Conservation (phyloP, 1,140 invertebrate genomes). For the Conus ventricosus region DNA sequence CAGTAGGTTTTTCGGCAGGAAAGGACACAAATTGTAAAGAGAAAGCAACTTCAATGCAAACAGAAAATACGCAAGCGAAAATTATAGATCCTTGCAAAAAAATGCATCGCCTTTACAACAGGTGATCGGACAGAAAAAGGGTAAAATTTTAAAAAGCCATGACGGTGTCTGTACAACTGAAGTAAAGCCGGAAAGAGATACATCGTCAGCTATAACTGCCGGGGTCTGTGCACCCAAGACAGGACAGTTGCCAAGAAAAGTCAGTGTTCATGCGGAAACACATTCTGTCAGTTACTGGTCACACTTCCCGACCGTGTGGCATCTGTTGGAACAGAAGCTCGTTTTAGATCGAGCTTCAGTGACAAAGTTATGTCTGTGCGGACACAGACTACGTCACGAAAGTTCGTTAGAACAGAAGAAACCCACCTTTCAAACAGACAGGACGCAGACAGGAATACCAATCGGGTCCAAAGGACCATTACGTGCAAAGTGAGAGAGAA, state of each 20-base stretch:
- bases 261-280: too few relatives aligned
- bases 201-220: too few relatives aligned
- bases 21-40: not conserved
- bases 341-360: not conserved
- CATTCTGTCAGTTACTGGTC: too few relatives aligned
- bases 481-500: not conserved
- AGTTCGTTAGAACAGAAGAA: not conserved
- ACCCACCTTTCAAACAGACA: not conserved
- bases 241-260: too few relatives aligned
- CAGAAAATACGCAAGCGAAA: not conserved
- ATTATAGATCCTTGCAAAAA: too few relatives aligned
- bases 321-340: not conserved
- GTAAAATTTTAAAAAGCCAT: not conserved
- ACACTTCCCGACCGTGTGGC: not conserved
- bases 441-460: not conserved
- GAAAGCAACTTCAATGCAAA: not conserved
- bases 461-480: not conserved
- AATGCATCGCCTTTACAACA: not conserved
- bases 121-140: not conserved
- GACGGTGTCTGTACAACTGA: not conserved
- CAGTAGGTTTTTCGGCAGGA: too few relatives aligned
- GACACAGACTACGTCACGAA: not conserved
- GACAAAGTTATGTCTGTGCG: not conserved
- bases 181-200: not conserved
- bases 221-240: too few relatives aligned